These are phyloP conservation scores for Conus ventricosus DNA, from an alignment of 1,140 invertebrate genomes.

Conservation along the genomic window DNA sequence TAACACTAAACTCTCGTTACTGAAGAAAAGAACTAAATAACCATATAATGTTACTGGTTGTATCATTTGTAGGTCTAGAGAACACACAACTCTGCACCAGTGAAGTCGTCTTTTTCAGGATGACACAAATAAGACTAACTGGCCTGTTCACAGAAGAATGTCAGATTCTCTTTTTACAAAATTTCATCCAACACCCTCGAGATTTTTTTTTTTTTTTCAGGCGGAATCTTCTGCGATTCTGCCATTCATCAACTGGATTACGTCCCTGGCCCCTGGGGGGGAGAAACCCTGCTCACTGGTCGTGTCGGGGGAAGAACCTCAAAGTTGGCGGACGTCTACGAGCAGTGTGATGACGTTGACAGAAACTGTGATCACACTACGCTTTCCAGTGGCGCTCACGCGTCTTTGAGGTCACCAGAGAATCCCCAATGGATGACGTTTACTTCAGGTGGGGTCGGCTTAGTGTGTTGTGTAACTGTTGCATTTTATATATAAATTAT, in stretches of 20 bases:
- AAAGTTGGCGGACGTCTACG: neutral
- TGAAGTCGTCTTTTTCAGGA: no score
- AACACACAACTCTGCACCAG: no score
- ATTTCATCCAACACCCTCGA: no score
- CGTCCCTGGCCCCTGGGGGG: constrained; percentile 28
- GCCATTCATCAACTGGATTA: constrained; percentile 32
- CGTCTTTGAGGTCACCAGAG: constrained; percentile 14
- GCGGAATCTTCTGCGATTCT: constrained; percentile 25
- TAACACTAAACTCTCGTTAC: no score
- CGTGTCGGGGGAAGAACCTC: constrained; percentile 2
- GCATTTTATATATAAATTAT: no score
- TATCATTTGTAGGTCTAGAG: no score
- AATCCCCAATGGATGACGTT: neutral
- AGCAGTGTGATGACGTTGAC: constrained; percentile 22
- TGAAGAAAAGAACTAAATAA: no score
- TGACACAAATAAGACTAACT: no score
- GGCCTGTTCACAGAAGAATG: no score
- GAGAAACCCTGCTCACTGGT: neutral
- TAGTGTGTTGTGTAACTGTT: neutral
- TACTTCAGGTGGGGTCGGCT: constrained; percentile 18
- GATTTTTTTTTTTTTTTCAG: neutral
- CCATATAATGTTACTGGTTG: no score
- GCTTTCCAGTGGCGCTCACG: constrained; percentile 28
- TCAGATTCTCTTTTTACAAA: no score
- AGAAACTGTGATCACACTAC: constrained; percentile 21